Base-by-base conservation (phyloP, 2,113 vertebrate species). In the Lathamus discolor region DNA sequence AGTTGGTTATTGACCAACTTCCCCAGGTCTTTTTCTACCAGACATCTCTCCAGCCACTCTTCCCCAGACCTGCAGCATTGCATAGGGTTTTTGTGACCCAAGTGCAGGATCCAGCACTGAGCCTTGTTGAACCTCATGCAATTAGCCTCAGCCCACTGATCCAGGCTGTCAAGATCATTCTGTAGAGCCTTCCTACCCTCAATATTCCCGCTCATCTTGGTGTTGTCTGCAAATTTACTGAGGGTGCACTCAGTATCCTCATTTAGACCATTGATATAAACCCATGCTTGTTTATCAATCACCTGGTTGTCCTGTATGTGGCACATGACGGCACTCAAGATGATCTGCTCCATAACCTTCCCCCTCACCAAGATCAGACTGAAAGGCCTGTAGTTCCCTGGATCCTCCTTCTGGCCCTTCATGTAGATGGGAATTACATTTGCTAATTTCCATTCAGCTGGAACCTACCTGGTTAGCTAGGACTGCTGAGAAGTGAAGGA, bases 101-200 rank as follows among this genome's bases (percentile, higher is more conserved):
- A 49, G n/a, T 39, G 4, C 33, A n/a, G 41, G 16, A 31, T 17
- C 16, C 4, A 9, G 33, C 8, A 64, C 17, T 39, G 44, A 0
- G 0, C 7, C 17, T 49, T 70, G 43, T 27, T 85, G 17, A 28
- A 64, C 4, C 7, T 74, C 46, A 29, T 44, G 19, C 9, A 28
- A 8, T 8, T 14, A 3, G 23, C 61, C 41, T 41, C 3, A 3
- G 1, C 2, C 22, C 43, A 59, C 15, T 1, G 2, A 37, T 57
- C 29, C 55, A 89, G 10, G 25, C 37, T 43, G 29, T 70, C 33
- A 18, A 61, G 29, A 66, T 37, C 13, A 9, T 15, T 48, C 39
- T 86, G 39, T 10, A 61, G 17, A 61, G 20, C n/a, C 29, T 54
- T 67, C 13, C 39, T 54, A 18, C 14, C 6, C 39, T 68, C 10